Percentiles rank a stretch among this genome's conserved stretches.
Evolutionary conservation across 2,797 vertebrate genomes (phyloP).

Genomic region (Gadopsis marmoratus): DNA sequence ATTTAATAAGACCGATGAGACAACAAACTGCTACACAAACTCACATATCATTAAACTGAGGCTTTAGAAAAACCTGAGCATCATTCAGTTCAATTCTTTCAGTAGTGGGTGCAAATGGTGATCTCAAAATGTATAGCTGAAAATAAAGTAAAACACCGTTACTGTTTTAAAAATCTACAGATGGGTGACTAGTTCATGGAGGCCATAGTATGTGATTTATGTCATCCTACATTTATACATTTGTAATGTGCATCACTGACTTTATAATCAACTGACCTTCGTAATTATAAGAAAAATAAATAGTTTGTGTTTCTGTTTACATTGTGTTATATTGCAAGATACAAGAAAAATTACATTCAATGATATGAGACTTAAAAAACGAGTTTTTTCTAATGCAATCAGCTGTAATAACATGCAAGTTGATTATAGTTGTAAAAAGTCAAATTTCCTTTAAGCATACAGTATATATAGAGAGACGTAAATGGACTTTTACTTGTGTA

Average conservation of each 20-base stretch:
- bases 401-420: background rate
- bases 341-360: background rate
- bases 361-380: background rate
- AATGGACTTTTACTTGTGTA: no score
- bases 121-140: background rate
- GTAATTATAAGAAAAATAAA: background rate
- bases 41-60: background rate
- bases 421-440: background rate
- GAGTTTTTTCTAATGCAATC: background rate
- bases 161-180: background rate
- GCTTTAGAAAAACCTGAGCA: background rate
- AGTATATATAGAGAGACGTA: background rate
- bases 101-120: background rate
- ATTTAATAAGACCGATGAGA: slow-evolving; percentile 29
- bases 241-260: background rate
- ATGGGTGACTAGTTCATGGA: background rate
- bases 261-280: background rate
- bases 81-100: background rate
- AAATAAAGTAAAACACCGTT: background rate
- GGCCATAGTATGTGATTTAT: background rate
- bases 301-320: background rate
- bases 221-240: background rate
- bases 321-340: background rate
- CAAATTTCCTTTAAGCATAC: background rate
- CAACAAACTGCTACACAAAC: background rate